Conservation (phyloP, 2,888 invertebrate genomes). For the Reticulitermes lucifugus region DNA sequence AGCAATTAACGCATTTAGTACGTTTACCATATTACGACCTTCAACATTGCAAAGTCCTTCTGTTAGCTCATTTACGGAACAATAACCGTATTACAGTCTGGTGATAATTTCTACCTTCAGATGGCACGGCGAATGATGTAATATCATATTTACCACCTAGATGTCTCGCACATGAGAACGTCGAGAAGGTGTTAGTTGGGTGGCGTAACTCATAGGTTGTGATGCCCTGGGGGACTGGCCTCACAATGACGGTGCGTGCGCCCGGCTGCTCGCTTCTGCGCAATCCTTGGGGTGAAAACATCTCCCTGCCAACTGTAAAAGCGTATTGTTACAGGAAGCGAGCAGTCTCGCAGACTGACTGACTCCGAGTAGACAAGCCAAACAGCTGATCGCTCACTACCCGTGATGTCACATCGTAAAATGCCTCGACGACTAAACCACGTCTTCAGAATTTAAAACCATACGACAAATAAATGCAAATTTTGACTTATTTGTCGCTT, state of each 20-base stretch:
- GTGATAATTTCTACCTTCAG: background rate
- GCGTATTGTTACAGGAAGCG: slow-evolving; percentile 45
- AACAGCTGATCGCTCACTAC: slow-evolving; percentile 24
- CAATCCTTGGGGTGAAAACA: slow-evolving; percentile 48
- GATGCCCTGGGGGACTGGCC: slow-evolving; percentile 28
- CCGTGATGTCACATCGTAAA: slow-evolving; percentile 31
- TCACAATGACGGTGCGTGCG: slow-evolving; percentile 47
- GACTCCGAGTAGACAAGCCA: slow-evolving; percentile 24
- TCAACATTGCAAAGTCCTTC: background rate
- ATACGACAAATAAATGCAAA: background rate
- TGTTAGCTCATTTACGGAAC: background rate
- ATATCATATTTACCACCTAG: background rate
- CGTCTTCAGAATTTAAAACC: background rate
- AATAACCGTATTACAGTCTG: background rate
- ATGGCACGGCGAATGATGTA: slow-evolving; percentile 5
- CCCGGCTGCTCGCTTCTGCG: slow-evolving; percentile 47
- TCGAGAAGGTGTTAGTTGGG: slow-evolving; percentile 1
- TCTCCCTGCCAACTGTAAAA: slow-evolving; percentile 42
- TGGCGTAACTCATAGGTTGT: slow-evolving; percentile 18
- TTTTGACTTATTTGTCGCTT: background rate
- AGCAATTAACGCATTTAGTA: background rate
- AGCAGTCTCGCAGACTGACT: slow-evolving; percentile 41
- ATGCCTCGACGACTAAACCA: background rate
- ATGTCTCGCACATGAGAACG: slow-evolving; percentile 13
- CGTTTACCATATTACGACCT: background rate